Conservation (phyloP, 1,140 invertebrate genomes). For the Drosophila nannoptera region DNA sequence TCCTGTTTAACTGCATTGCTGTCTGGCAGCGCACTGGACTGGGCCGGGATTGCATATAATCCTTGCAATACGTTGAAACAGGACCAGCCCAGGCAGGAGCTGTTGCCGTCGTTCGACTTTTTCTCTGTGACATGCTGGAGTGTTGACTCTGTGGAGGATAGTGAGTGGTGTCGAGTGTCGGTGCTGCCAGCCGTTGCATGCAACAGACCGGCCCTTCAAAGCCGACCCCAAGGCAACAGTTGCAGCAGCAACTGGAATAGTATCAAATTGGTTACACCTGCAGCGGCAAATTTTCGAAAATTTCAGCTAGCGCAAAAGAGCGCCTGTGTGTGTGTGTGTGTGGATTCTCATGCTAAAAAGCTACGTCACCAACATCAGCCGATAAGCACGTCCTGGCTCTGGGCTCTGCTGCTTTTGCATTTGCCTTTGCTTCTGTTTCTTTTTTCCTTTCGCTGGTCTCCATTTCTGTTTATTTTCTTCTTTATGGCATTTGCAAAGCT, state of each 20-base stretch:
- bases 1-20: constrained; percentile 21
- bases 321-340: background rate
- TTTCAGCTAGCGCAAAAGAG: constrained; percentile 56
- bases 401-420: constrained; percentile 26
- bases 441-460: constrained; percentile 39
- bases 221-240: background rate
- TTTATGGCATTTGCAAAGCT: constrained; percentile 68
- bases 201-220: constrained; percentile 5
- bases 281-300: constrained; percentile 58
- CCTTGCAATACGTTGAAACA: constrained; percentile 12
- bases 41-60: background rate
- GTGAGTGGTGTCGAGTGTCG: constrained; percentile 14
- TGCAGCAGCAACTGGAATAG: constrained; percentile 20
- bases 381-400: constrained; percentile 33
- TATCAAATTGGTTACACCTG: constrained; percentile 59
- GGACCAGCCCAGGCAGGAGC: background rate
- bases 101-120: constrained; percentile 14
- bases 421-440: constrained; percentile 8
- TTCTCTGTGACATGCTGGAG: constrained; percentile 35
- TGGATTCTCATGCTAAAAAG: constrained; percentile 44
- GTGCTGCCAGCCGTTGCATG: background rate
- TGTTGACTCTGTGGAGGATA: constrained; percentile 4
- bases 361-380: constrained; percentile 34
- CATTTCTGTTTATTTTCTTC: constrained; percentile 42
- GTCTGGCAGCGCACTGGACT: constrained; percentile 2